Percentiles rank a stretch among this genome's conserved stretches.
These are phyloP conservation scores for Eurypyga helias DNA, from an alignment of 2,113 vertebrate species.

Conservation along the genomic window DNA sequence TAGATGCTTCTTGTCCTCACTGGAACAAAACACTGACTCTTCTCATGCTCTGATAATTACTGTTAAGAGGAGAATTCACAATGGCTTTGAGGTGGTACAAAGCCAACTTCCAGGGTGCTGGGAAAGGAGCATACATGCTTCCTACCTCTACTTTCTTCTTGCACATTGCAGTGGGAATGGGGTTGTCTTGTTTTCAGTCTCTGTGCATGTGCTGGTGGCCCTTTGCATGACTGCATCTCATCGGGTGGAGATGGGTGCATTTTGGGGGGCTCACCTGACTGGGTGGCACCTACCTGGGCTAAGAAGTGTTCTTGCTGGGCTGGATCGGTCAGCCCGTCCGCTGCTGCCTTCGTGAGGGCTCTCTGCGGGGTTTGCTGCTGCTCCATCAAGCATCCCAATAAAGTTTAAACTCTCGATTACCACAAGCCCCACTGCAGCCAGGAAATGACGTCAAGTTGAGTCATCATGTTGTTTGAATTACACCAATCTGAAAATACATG, in stretches of 20 bases:
- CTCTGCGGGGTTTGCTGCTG: constrained; percentile 10
- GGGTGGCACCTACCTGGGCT: neutral
- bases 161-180: neutral
- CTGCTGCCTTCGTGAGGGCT: neutral
- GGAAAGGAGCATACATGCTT: neutral
- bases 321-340: neutral
- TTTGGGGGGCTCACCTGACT: neutral
- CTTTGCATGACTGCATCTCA: neutral
- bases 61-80: neutral
- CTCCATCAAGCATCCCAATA: constrained; percentile 11
- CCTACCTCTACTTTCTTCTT: neutral
- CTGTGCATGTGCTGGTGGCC: neutral
- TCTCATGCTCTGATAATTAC: neutral
- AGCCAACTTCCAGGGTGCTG: neutral
- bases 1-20: neutral
- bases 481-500: constrained; percentile 72
- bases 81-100: neutral
- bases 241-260: fast-evolving
- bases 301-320: neutral
- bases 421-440: constrained; percentile 29
- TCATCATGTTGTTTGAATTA: constrained; percentile 79
- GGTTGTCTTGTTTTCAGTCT: neutral
- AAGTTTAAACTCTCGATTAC: constrained; percentile 51
- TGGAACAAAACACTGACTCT: neutral
- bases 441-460: constrained; percentile 61